Evolutionary conservation across 1,140 invertebrate species (phyloP).

Genomic region (Coboldia fuscipes): DNA sequence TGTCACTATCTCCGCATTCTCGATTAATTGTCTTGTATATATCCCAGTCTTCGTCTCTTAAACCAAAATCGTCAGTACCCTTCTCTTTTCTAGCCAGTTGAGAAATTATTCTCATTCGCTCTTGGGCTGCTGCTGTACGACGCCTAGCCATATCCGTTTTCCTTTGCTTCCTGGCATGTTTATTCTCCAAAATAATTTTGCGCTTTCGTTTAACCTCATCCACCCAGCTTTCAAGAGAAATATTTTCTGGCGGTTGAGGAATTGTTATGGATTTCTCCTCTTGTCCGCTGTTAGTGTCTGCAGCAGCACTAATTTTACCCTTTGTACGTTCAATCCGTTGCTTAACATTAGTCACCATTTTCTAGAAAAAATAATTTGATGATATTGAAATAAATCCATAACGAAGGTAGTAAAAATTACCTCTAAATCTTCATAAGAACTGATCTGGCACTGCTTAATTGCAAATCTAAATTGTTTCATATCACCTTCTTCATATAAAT

Average conservation of each 20-base stretch:
- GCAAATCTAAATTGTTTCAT: conserved; percentile 24
- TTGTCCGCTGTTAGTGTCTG: conserved; percentile 23
- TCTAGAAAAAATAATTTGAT: conserved; percentile 23
- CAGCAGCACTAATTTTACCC: conserved; percentile 52
- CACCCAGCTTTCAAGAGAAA: conserved; percentile 31
- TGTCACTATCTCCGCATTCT: conserved; percentile 55
- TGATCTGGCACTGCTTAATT: conserved; percentile 32
- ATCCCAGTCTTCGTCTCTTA: conserved; percentile 87
- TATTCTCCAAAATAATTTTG: conserved; percentile 40
- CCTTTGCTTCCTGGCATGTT: conserved; percentile 46
- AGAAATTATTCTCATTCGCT: conserved; percentile 83
- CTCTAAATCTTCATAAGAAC: conserved; percentile 28
- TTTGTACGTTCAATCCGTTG: conserved; percentile 55
- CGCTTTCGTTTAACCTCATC: conserved; percentile 37
- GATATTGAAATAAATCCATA: neutral
- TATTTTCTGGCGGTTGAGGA: conserved; percentile 24
- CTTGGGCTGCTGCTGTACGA: conserved; percentile 72
- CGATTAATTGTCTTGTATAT: conserved; percentile 80
- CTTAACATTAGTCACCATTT: conserved; percentile 51
- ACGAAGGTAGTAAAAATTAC: neutral
- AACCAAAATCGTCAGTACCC: conserved; percentile 80
- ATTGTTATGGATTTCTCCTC: conserved; percentile 28
- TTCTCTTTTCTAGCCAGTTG: conserved; percentile 66
- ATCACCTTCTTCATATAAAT: conserved; percentile 13
- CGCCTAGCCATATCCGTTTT: conserved; percentile 73